Base-by-base conservation (phyloP, 2,113 vertebrate species). In the Crotalus viridis region DNA sequence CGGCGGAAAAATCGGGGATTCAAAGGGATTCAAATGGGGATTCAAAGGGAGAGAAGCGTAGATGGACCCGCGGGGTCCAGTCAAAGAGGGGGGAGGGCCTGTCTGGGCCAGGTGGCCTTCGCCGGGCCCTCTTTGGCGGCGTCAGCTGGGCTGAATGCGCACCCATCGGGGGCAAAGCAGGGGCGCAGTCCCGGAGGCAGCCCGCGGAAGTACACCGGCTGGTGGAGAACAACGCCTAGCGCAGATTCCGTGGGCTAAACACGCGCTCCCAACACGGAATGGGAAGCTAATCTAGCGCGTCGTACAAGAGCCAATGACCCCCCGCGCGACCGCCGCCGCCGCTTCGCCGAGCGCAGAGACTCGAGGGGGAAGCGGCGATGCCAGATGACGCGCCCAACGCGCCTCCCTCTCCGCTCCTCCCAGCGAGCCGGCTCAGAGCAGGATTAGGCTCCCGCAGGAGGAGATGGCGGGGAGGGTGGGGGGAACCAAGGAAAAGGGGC, bases 231-330 rank as follows among this genome's bases (percentile, higher is more conserved):
- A 92, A 90, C 74, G 22, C 90, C 28, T 55, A 22, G 88, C 93
- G 87, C 81, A 39, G 91, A 90, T 90, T 61, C 52, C 55, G 81
- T 4, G 10, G 87, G 90, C 87, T 46, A 15, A 89, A 89, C 92
- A 90, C 57, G n/a, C 88, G 89, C 87, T 95, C 93, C 94, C 94
- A 94, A 87, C 93, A 91, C 69, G 91, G 91, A 55, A 64, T 85
- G 57, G 24, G 85, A 39, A 46, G 48, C 92, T 74, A 69, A 54
- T 91, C 92, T 92, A 46, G 81, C 91, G 87, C 89, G 52, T 90
- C 88, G 86, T 61, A 90, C 94, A 93, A 91, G 89, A 81, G 90
- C 89, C 59, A 87, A 93, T 85, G 57, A 69, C n/a, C 85, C 33
- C 54, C 86, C 24, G 59, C 57, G 74, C 74, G 74, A 43, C 74